Percentiles rank a stretch among this genome's conserved stretches.
Conservation (phyloP, 2,113 vertebrate species). For the Clarias batrachus region DNA sequence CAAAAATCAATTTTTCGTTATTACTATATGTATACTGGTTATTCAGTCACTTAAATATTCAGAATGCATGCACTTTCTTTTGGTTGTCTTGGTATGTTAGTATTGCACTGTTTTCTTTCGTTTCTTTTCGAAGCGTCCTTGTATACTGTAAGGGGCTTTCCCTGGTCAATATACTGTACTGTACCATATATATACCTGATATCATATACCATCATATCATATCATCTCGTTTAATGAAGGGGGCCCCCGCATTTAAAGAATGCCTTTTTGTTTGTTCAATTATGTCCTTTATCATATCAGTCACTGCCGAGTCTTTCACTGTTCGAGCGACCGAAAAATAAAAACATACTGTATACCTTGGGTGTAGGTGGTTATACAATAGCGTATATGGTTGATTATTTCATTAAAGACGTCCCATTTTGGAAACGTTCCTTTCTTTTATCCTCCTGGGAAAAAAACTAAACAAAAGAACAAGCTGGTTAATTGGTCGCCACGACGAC, state of each 20-base stretch:
- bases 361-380: conserved; percentile 55
- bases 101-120: conserved; percentile 50
- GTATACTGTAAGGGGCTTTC: not conserved
- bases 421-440: conserved; percentile 32
- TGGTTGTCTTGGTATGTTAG: conserved; percentile 60
- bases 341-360: conserved; percentile 32
- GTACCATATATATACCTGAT: no score
- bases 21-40: conserved; percentile 68
- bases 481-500: conserved; percentile 67
- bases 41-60: conserved; percentile 65
- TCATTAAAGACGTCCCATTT: conserved; percentile 54
- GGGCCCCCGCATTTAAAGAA: not conserved
- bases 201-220: not conserved
- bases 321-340: conserved; percentile 28
- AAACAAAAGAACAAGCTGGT: conserved; percentile 19
- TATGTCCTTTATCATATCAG: conserved; percentile 21
- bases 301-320: conserved; percentile 7
- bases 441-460: not conserved
- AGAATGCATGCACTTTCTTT: conserved; percentile 73
- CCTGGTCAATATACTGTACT: not conserved
- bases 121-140: conserved; percentile 37
- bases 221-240: not conserved
- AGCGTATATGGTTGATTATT: conserved; percentile 67
- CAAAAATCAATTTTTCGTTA: conserved; percentile 68
- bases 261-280: not conserved